phyloP scores from a whole-genome alignment of 2,888 invertebrate species.

The Tetragnatha montana region DNA sequence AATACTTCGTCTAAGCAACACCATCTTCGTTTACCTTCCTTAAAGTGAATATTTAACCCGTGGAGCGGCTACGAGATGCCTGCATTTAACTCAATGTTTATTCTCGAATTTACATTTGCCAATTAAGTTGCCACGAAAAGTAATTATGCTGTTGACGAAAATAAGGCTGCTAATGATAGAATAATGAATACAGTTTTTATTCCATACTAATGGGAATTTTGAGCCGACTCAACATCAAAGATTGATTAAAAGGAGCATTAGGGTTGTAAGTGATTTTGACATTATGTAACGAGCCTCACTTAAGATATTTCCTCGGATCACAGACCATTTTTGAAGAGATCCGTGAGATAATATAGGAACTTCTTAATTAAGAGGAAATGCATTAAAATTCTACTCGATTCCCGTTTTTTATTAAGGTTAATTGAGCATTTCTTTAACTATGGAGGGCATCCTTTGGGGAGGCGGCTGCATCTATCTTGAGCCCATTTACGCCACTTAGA shows the following conservation, averaged over 20 bases:
- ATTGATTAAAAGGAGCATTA: slow-evolving; percentile 53
- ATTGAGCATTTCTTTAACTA: slow-evolving; percentile 1
- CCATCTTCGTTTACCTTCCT: neutral
- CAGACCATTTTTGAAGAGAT: slow-evolving; percentile 10
- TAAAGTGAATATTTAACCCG: neutral
- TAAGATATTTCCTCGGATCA: slow-evolving; percentile 12
- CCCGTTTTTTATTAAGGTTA: neutral
- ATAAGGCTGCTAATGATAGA: slow-evolving; percentile 49
- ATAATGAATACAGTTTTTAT: slow-evolving; percentile 55
- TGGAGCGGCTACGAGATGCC: neutral
- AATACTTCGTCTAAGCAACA: neutral
- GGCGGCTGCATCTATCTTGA: neutral
- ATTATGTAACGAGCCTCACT: slow-evolving; percentile 31
- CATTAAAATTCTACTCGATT: slow-evolving; percentile 24
- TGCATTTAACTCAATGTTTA: slow-evolving; percentile 50
- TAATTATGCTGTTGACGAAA: slow-evolving; percentile 60
- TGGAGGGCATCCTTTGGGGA: neutral
- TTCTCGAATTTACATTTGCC: slow-evolving; percentile 35
- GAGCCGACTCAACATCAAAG: slow-evolving; percentile 38
- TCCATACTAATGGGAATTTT: slow-evolving; percentile 54
- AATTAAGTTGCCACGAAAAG: slow-evolving; percentile 49
- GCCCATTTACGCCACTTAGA: neutral
- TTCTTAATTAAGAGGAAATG: slow-evolving; percentile 49
- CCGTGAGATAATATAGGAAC: slow-evolving; percentile 21
- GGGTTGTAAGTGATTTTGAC: slow-evolving; percentile 30